Evolutionary conservation across 2,113 vertebrate genomes (phyloP).

Genomic region (Xiphias gladius): DNA sequence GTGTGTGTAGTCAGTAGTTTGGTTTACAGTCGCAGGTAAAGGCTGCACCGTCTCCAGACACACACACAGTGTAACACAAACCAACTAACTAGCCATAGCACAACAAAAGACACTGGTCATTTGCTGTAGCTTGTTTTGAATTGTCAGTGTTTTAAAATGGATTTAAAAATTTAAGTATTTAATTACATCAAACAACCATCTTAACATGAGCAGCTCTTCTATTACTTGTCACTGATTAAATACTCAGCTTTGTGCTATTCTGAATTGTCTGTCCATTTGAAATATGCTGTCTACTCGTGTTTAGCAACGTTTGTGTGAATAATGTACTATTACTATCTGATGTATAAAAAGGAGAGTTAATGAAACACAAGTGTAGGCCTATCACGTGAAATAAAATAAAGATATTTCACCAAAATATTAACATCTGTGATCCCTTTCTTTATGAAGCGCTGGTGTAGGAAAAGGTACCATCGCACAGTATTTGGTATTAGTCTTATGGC

Average conservation of each 20-base stretch:
- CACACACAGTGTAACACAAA: conserved; percentile 56
- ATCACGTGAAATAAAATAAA: conserved; percentile 90
- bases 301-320: conserved; percentile 92
- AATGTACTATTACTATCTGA: conserved; percentile 90
- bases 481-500: neutral
- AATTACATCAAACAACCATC: conserved; percentile 78
- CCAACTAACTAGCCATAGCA: conserved; percentile 69
- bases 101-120: conserved; percentile 74
- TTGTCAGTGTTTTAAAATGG: conserved; percentile 66
- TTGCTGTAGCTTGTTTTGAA: conserved; percentile 75
- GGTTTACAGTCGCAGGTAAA: conserved; percentile 66
- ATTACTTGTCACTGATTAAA: conserved; percentile 86
- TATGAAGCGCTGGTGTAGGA: rapidly evolving
- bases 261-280: conserved; percentile 87
- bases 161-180: conserved; percentile 65
- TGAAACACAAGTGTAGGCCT: conserved; percentile 87
- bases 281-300: conserved; percentile 92
- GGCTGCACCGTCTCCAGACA: conserved; percentile 38
- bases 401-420: conserved; percentile 87
- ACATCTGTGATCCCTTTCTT: conserved; percentile 11
- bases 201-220: conserved; percentile 81
- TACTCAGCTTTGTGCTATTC: conserved; percentile 89
- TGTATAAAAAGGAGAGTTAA: conserved; percentile 87
- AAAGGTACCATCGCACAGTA: neutral
- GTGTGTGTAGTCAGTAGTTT: conserved; percentile 61